These are phyloP conservation scores for Cheilosia grossa DNA, from an alignment of 2,888 invertebrate genomes.

Conservation along the genomic window DNA sequence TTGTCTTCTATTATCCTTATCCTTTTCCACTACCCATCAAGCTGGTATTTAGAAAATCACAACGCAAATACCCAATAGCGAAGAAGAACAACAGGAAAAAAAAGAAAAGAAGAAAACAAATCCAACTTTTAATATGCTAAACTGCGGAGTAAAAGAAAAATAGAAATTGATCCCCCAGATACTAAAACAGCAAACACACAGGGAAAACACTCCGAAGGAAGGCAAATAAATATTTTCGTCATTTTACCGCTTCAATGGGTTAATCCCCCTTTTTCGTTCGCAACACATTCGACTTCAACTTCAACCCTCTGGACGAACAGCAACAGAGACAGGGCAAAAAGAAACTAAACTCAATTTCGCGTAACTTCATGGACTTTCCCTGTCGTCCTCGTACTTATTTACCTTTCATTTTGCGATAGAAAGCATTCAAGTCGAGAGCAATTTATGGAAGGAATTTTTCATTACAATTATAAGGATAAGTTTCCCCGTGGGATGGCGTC, in stretches of 20 bases:
- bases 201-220: slow-evolving; percentile 40
- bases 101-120: background rate
- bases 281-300: slow-evolving; percentile 24
- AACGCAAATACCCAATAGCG: slow-evolving; percentile 53
- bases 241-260: slow-evolving; percentile 77
- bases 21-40: slow-evolving; percentile 31
- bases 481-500: slow-evolving; percentile 33
- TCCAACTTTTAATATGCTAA: slow-evolving; percentile 58
- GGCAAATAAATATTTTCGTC: slow-evolving; percentile 77
- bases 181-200: slow-evolving; percentile 47
- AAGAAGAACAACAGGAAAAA: background rate
- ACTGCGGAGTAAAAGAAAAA: slow-evolving; percentile 47
- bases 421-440: slow-evolving; percentile 50
- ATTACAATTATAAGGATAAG: slow-evolving; percentile 70
- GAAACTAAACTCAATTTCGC: slow-evolving; percentile 66
- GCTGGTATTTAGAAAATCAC: slow-evolving; percentile 68
- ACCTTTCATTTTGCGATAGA: slow-evolving; percentile 50
- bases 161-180: slow-evolving; percentile 66
- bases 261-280: slow-evolving; percentile 71
- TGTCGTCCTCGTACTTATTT: slow-evolving; percentile 39
- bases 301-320: slow-evolving; percentile 35
- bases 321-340: background rate
- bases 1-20: slow-evolving; percentile 62
- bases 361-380: slow-evolving; percentile 29
- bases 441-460: slow-evolving; percentile 72